Evolutionary conservation across 1,140 invertebrate species (phyloP).

Genomic region (Phortica variegata): DNA sequence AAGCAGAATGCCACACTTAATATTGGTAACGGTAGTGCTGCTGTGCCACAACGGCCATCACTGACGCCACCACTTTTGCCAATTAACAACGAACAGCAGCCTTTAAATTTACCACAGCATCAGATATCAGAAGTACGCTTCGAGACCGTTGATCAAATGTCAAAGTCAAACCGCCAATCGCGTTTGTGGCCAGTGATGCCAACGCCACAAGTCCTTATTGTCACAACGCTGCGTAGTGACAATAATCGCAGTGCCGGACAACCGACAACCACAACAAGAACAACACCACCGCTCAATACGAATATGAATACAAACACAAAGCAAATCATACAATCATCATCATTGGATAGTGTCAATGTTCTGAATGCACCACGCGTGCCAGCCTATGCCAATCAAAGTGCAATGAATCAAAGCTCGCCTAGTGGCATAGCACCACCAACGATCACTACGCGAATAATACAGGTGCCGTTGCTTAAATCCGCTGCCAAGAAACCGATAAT

Average conservation of each 20-base stretch:
- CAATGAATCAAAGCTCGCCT: conserved; percentile 12
- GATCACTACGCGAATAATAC: conserved; percentile 49
- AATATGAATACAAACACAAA: conserved; percentile 8
- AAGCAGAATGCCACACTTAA: too few species aligned
- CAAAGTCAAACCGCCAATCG: too few species aligned
- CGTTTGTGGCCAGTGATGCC: too few species aligned
- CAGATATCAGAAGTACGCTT: too few species aligned
- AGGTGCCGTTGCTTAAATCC: conserved; percentile 48
- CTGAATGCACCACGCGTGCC: conserved; percentile 5
- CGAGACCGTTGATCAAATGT: too few species aligned
- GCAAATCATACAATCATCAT: conserved; percentile 1
- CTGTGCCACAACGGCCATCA: conserved; percentile 3
- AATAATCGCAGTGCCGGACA: too few species aligned
- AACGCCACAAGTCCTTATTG: too few species aligned
- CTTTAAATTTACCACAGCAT: background rate
- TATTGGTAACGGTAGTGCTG: background rate
- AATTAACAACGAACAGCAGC: background rate
- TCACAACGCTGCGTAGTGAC: too few species aligned
- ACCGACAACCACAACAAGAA: conserved; percentile 6
- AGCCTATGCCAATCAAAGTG: conserved; percentile 12
- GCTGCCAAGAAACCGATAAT: conserved; percentile 52
- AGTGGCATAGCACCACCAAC: too few species aligned
- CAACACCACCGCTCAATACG: background rate
- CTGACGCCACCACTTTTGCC: background rate
- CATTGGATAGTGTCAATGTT: conserved; percentile 4